Evolutionary conservation across 2,888 invertebrate species (phyloP).

Genomic region (Oasisia sp.): DNA sequence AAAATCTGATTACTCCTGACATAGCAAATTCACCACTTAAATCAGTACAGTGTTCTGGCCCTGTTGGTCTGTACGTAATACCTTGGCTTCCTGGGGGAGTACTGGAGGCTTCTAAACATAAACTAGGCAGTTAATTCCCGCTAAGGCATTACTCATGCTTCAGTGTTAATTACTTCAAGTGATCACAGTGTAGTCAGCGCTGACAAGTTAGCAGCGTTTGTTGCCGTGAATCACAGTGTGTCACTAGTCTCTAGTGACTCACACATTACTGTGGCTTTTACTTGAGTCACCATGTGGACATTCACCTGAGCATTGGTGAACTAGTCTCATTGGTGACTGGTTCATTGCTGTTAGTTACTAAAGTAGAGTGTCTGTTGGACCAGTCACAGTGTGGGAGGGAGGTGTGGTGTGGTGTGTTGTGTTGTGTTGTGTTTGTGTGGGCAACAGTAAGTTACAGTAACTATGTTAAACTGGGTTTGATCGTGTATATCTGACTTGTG

Average conservation of each 20-base stretch:
- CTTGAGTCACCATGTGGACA: background rate
- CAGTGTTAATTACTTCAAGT: background rate
- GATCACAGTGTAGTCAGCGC: background rate
- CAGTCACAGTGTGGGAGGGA: too few species aligned
- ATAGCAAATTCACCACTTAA: background rate
- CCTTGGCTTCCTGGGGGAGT: background rate
- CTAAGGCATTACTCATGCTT: background rate
- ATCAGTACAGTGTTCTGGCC: background rate
- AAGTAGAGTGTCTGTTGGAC: background rate
- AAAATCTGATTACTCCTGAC: background rate
- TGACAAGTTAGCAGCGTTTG: background rate
- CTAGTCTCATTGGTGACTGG: background rate
- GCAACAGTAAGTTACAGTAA: background rate
- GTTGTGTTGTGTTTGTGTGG: background rate
- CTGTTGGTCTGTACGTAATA: background rate
- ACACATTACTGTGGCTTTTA: background rate
- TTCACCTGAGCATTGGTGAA: background rate
- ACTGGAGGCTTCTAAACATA: background rate
- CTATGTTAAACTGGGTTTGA: background rate
- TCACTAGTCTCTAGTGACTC: background rate
- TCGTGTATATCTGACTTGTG: background rate
- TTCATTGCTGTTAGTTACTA: background rate
- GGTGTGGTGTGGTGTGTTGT: too few species aligned
- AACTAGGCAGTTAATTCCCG: background rate
- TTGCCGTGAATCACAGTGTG: background rate